Evolutionary conservation across 2,888 invertebrate species (phyloP).

Genomic region (Leptopilina myrica): DNA sequence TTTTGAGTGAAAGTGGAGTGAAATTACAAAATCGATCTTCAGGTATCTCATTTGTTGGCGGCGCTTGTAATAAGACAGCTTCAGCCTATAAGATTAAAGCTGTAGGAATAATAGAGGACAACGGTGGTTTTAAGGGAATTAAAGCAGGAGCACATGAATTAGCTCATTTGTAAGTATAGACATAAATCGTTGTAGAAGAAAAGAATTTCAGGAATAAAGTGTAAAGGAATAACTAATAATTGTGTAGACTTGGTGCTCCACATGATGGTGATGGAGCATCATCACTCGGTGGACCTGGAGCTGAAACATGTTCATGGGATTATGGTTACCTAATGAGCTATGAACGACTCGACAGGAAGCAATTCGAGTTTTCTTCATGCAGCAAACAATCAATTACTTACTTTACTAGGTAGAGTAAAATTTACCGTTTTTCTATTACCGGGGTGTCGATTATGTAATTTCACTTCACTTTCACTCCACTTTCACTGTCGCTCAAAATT

Average conservation of each 20-base stretch:
- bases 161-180: conserved; percentile 68
- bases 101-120: conserved; percentile 68
- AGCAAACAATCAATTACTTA: not conserved
- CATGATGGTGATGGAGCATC: not conserved
- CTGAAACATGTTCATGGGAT: not conserved
- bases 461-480: too few species aligned
- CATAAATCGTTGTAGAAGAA: too few species aligned
- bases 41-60: conserved; percentile 66
- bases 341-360: not conserved
- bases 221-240: too few species aligned
- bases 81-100: conserved; percentile 59
- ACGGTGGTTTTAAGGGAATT: conserved; percentile 68
- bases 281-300: not conserved
- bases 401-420: not conserved
- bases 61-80: conserved; percentile 62
- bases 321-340: not conserved
- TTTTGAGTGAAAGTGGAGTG: too few species aligned
- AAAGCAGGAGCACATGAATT: conserved; percentile 70
- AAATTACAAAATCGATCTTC: too few species aligned
- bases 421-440: not conserved
- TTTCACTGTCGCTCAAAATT: too few species aligned
- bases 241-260: not conserved
- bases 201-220: too few species aligned
- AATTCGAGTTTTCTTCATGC: not conserved
- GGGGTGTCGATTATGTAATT: too few species aligned